Base-by-base conservation (phyloP, 2,113 vertebrate species). In the Chitala chitala region DNA sequence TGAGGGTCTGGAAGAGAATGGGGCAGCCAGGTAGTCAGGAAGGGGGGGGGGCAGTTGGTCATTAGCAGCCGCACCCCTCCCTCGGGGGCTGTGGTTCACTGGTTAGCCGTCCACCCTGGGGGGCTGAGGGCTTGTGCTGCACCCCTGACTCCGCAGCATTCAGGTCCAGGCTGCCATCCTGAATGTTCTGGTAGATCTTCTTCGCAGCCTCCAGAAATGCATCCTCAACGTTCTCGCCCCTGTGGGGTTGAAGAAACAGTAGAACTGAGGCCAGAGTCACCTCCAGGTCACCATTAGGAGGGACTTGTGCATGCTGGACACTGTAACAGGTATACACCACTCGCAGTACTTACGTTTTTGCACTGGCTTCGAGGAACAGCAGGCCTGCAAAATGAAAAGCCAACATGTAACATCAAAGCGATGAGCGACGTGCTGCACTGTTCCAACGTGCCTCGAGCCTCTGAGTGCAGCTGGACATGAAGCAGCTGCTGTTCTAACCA, bases 151-250 rank as follows among this genome's bases (percentile, higher is more conserved):
- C 96, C 0, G 96, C 97, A 0, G 96, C 97, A 20, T 99, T 99
- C 87, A 98, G 94, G 86, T 98, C 97, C 92, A 99, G 90, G 88
- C 96, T 99, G 72, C 97, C 97, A 0, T 99, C 97, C 83, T 99
- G 96, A 87, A 99, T 99, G 77, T 99, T 99, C 93, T 99, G 97
- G 87, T 98, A 99, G 89, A 99, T 98, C 81, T 98, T 99, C 93
- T 99, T 99, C 70, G 96, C 95, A 2, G 97, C 96, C 89, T 99
- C 97, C 85, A 99, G 91, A 88, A 98, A 98, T 0, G 96, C 97
- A 2, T 98, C 97, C 87, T 99, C 97, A 5, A 98, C 97, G 0
- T 99, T 99, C 89, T 99, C 96, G 17, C 96, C 96, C 50, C 96
- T 99, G 87, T 24, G 5, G 42, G 13, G 53, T 3, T 9, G 29